Percentiles rank a stretch among this genome's conserved stretches.
Conservation (phyloP, 2,888 invertebrate genomes). For the Gibbula magus region DNA sequence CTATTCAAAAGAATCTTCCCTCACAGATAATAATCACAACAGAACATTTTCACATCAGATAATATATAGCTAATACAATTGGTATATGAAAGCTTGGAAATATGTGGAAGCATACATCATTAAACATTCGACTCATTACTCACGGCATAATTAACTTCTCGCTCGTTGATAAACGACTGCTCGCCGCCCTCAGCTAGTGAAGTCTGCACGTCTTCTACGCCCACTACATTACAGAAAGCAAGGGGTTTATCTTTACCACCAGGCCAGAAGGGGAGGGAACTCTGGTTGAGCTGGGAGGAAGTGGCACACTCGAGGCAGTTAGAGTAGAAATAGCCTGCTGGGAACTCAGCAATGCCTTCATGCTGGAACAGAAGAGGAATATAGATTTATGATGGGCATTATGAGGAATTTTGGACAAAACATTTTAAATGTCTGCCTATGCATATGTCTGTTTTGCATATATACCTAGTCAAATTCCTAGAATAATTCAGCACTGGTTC, state of each 20-base stretch:
- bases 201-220: constrained; percentile 45
- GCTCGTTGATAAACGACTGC: constrained; percentile 43
- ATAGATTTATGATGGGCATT: neutral
- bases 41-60: no score
- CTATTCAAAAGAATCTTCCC: no score
- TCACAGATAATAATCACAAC: no score
- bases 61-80: no score
- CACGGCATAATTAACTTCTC: constrained; percentile 55
- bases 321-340: constrained; percentile 83
- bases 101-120: no score
- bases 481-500: no score
- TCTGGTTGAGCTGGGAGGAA: constrained; percentile 47
- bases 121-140: constrained; percentile 25
- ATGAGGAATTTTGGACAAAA: neutral
- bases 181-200: constrained; percentile 35
- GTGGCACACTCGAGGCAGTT: constrained; percentile 75
- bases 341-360: constrained; percentile 85
- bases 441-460: neutral
- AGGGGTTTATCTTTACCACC: constrained; percentile 47
- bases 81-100: no score
- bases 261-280: constrained; percentile 56
- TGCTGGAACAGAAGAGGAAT: constrained; percentile 78
- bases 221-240: constrained; percentile 57
- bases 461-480: no score
- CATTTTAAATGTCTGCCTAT: neutral